These are phyloP conservation scores for Hypocryptadius cinnamomeus DNA, from an alignment of 2,113 vertebrate genomes.

Conservation along the genomic window DNA sequence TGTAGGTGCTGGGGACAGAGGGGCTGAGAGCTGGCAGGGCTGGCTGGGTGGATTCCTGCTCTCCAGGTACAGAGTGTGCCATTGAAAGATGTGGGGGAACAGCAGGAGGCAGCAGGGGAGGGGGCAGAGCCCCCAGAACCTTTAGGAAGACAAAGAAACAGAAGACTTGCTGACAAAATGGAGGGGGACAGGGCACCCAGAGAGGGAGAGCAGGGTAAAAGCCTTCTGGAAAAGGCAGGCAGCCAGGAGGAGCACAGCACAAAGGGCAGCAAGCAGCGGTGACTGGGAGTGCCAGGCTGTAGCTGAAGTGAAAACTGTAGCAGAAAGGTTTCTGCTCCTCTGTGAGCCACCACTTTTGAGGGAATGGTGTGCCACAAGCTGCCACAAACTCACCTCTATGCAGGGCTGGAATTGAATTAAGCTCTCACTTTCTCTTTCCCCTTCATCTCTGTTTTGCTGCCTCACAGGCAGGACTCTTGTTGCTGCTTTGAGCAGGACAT, in stretches of 20 bases:
- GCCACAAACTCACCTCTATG: not conserved
- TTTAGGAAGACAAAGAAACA: rapidly evolving
- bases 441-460: not conserved
- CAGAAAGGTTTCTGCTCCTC: not conserved
- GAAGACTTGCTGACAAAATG: not conserved
- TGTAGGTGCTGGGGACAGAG: not conserved
- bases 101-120: not conserved
- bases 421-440: not conserved
- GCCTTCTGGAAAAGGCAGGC: not conserved
- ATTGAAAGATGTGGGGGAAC: not conserved
- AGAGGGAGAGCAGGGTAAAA: not conserved
- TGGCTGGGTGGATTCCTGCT: not conserved
- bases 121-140: rapidly evolving
- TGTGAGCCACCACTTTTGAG: not conserved
- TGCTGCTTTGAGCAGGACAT: not conserved
- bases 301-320: not conserved
- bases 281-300: not conserved
- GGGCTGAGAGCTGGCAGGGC: not conserved
- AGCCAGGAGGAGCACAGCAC: not conserved
- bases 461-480: rapidly evolving
- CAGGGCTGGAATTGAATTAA: not conserved
- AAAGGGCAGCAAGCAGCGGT: rapidly evolving
- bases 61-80: rapidly evolving
- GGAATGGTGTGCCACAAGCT: not conserved
- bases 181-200: too few species aligned